Conservation (phyloP, 2,888 invertebrate species). For the Julus scandinavius region DNA sequence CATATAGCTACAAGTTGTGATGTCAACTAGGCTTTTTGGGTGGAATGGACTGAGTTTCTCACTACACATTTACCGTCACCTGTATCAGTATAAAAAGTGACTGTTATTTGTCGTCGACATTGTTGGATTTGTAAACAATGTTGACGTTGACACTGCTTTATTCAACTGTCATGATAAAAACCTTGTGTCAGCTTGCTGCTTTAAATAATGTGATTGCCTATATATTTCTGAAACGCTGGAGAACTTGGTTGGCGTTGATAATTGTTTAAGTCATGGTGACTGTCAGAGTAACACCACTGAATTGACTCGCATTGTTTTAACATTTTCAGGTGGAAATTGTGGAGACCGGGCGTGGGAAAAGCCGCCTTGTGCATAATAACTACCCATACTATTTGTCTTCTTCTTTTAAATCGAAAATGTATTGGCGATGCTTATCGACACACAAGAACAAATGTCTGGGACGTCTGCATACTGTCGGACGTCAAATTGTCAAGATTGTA, state of each 20-base stretch:
- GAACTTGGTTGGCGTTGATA: no score
- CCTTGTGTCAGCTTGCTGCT: no score
- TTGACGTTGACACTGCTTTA: no score
- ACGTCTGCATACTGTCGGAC: conserved; percentile 8
- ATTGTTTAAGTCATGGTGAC: background rate
- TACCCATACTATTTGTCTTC: background rate
- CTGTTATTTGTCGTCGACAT: background rate
- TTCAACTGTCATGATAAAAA: no score
- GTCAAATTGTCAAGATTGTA: background rate
- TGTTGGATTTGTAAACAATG: no score
- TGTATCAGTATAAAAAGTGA: background rate
- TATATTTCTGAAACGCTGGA: no score
- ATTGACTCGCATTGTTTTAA: conserved; percentile 29
- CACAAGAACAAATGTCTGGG: background rate
- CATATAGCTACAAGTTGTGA: conserved; percentile 17
- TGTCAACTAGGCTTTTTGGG: background rate
- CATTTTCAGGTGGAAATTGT: conserved; percentile 18
- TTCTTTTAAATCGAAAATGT: conserved; percentile 8
- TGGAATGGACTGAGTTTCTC: background rate
- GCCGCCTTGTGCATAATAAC: background rate
- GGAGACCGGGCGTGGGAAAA: background rate
- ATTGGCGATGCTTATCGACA: background rate
- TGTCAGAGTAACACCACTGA: background rate
- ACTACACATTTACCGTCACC: background rate
- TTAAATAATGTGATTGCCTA: no score